Evolutionary conservation across 2,888 invertebrate genomes (phyloP).

Genomic region (Calameuta idolon): DNA sequence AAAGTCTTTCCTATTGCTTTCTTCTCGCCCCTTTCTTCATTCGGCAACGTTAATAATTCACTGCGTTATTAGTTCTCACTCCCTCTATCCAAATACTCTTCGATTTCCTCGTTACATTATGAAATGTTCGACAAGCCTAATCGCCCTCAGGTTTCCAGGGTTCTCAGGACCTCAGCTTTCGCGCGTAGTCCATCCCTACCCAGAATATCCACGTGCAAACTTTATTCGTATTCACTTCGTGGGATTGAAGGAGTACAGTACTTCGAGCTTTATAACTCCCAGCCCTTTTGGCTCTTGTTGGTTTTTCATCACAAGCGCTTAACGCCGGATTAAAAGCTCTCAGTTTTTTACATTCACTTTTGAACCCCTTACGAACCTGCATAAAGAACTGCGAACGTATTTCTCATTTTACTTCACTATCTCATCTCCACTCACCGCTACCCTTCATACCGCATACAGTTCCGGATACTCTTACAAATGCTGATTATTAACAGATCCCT

Average conservation of each 20-base stretch:
- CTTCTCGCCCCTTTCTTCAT: not conserved
- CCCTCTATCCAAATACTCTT: not conserved
- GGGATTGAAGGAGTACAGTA: not conserved
- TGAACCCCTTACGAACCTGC: not conserved
- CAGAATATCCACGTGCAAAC: not conserved
- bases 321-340: constrained; percentile 11
- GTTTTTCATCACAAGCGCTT: constrained; percentile 19
- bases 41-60: not conserved
- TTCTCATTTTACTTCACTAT: not conserved
- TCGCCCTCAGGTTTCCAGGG: not conserved
- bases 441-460: not conserved
- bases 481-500: not conserved
- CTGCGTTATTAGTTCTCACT: not conserved
- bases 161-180: not conserved
- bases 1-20: not conserved
- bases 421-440: not conserved
- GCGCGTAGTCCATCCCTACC: not conserved
- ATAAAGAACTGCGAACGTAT: not conserved
- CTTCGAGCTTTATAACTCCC: not conserved
- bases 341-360: not conserved
- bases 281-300: not conserved
- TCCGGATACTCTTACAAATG: not conserved
- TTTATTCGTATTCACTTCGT: not conserved
- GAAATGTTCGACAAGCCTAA: not conserved
- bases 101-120: not conserved